Percentiles rank a stretch among this genome's conserved stretches.
phyloP scores from a whole-genome alignment of 2,797 vertebrate genomes.

The Lagocephalus sceleratus region DNA sequence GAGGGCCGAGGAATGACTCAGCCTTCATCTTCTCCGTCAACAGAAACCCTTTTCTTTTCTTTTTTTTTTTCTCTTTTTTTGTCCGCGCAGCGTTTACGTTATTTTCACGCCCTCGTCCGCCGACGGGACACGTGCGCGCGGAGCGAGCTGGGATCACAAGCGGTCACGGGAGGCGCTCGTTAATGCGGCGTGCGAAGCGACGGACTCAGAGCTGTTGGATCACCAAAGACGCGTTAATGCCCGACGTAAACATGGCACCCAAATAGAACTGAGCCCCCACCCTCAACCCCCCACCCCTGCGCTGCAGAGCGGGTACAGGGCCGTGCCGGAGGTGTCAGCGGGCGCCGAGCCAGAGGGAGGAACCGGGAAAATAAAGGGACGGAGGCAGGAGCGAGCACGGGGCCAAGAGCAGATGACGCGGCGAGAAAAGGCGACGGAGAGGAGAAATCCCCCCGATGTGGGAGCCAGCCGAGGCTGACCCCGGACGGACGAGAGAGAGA shows the following conservation, averaged over 20 bases:
- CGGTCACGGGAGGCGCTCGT: background rate
- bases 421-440: conserved; percentile 42
- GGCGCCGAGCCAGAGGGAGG: conserved; percentile 41
- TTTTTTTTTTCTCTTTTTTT: too few species aligned
- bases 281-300: too few species aligned
- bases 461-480: conserved; percentile 51
- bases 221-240: background rate
- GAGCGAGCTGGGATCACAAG: background rate
- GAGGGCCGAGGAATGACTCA: too few species aligned
- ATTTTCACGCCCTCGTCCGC: too few species aligned
- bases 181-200: background rate
- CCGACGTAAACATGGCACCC: background rate
- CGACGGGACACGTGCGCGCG: too few species aligned
- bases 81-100: too few species aligned
- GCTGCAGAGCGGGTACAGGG: too few species aligned
- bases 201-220: background rate
- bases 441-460: conserved; percentile 50
- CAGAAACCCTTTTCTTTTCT: too few species aligned
- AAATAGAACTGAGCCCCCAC: background rate
- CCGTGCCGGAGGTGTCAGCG: conserved; percentile 53
- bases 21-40: too few species aligned
- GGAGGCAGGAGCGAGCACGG: conserved; percentile 25
- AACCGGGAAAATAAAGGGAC: conserved; percentile 14
- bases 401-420: conserved; percentile 49
- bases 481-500: conserved; percentile 29